Conservation (phyloP, 1,140 invertebrate species). For the Pectinophora gossypiella region DNA sequence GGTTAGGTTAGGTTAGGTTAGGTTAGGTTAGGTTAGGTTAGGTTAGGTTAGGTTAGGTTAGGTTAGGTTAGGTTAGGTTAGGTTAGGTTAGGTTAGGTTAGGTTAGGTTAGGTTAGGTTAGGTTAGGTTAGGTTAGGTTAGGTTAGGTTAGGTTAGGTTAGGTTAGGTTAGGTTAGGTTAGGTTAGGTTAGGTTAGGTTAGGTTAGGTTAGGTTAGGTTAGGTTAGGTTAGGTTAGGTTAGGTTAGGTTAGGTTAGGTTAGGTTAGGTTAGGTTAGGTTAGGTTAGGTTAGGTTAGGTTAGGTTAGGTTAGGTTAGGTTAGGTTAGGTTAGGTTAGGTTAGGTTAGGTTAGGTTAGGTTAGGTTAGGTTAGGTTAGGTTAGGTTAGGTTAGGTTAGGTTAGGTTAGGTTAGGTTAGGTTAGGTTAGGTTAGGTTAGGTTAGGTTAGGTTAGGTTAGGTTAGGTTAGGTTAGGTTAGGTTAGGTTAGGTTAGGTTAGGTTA, state of each 20-base stretch:
- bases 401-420: conserved; percentile 12
- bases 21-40: conserved; percentile 11
- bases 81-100: conserved; percentile 11
- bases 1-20: conserved; percentile 11
- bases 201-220: conserved; percentile 11
- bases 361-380: conserved; percentile 11
- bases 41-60: conserved; percentile 27
- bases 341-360: conserved; percentile 10
- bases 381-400: conserved; percentile 10
- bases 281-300: conserved; percentile 11
- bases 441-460: conserved; percentile 11
- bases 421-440: conserved; percentile 9
- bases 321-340: conserved; percentile 10
- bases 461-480: conserved; percentile 11
- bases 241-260: conserved; percentile 10
- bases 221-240: conserved; percentile 10
- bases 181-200: conserved; percentile 11
- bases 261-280: conserved; percentile 11
- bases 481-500: conserved; percentile 11
- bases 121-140: conserved; percentile 10
- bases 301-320: conserved; percentile 10
- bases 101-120: conserved; percentile 11
- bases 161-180: conserved; percentile 10
- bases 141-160: conserved; percentile 10
- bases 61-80: conserved; percentile 9